Evolutionary conservation across 2,888 invertebrate genomes (phyloP).

Genomic region (Panzeria rudis): DNA sequence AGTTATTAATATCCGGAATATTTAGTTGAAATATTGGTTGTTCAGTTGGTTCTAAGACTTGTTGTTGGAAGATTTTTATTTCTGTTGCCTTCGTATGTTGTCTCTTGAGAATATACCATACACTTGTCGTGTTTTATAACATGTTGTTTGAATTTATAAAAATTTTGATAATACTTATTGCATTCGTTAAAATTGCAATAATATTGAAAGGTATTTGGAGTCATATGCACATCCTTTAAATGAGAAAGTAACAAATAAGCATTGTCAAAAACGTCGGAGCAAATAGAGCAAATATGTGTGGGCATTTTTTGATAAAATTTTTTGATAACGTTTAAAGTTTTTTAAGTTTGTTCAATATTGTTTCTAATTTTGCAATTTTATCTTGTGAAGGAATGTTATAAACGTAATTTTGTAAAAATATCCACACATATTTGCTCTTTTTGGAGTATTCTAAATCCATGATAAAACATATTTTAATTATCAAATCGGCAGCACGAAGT

Average conservation of each 20-base stretch:
- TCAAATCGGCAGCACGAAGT: constrained; percentile 26
- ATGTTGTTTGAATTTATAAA: constrained; percentile 40
- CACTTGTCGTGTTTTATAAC: constrained; percentile 28
- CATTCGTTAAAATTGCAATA: constrained; percentile 30
- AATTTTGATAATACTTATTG: constrained; percentile 36
- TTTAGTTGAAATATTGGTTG: constrained; percentile 22
- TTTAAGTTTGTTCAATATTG: constrained; percentile 36
- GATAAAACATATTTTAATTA: constrained; percentile 40
- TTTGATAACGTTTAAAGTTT: constrained; percentile 42
- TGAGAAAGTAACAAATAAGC: constrained; percentile 29
- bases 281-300: constrained; percentile 36
- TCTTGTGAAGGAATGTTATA: constrained; percentile 37
- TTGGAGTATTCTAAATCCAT: constrained; percentile 36
- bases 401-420: constrained; percentile 44
- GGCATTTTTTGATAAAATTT: constrained; percentile 19
- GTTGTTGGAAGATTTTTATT: constrained; percentile 24
- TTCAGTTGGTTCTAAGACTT: constrained; percentile 14
- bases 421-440: constrained; percentile 52
- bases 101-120: constrained; percentile 18
- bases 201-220: constrained; percentile 37
- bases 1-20: constrained; percentile 23
- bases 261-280: constrained; percentile 30
- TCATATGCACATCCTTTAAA: constrained; percentile 30
- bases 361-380: constrained; percentile 42
- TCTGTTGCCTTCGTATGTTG: constrained; percentile 18